A percentile compares a stretch with the other conserved stretches of the same genome.
These are phyloP conservation scores for Pomatorhinus ruficollis DNA, from an alignment of 2,113 vertebrate genomes.

Conservation along the genomic window DNA sequence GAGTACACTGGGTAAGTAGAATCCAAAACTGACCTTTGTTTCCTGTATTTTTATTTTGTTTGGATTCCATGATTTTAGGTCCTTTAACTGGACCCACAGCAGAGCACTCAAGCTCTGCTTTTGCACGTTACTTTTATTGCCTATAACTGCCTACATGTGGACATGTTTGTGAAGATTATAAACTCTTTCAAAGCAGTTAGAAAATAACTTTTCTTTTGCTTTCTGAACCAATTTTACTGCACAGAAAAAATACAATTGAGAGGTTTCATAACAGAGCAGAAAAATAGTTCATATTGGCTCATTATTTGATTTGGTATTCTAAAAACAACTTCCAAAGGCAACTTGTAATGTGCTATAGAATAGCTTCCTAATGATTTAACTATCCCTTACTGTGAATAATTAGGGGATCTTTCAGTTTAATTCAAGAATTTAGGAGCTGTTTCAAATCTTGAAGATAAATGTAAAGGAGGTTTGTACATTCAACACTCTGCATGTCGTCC, in stretches of 20 bases:
- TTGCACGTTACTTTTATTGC: not conserved
- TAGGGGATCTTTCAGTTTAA: not conserved
- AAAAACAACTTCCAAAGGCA: not conserved
- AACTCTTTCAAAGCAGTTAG: not conserved
- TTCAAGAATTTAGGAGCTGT: not conserved
- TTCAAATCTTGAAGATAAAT: not conserved
- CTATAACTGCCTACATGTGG: not conserved
- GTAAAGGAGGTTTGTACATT: not conserved
- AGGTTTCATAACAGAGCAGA: not conserved
- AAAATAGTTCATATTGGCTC: not conserved
- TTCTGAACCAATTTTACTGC: not conserved
- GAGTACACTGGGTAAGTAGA: not conserved
- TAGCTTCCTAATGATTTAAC: not conserved
- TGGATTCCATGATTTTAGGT: not conserved
- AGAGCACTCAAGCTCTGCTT: not conserved
- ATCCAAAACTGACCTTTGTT: not conserved
- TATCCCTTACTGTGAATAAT: not conserved
- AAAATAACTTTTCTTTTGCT: not conserved
- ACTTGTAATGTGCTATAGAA: not conserved
- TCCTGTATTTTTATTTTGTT: not conserved
- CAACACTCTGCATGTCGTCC: not conserved
- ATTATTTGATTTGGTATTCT: not conserved
- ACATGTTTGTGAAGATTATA: not conserved
- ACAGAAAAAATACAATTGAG: not conserved
- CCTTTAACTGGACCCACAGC: not conserved